Percentiles rank a stretch among this genome's conserved stretches.
Evolutionary conservation across 2,797 vertebrate genomes (phyloP).

Genomic region (Dendrocincla tyrannina): DNA sequence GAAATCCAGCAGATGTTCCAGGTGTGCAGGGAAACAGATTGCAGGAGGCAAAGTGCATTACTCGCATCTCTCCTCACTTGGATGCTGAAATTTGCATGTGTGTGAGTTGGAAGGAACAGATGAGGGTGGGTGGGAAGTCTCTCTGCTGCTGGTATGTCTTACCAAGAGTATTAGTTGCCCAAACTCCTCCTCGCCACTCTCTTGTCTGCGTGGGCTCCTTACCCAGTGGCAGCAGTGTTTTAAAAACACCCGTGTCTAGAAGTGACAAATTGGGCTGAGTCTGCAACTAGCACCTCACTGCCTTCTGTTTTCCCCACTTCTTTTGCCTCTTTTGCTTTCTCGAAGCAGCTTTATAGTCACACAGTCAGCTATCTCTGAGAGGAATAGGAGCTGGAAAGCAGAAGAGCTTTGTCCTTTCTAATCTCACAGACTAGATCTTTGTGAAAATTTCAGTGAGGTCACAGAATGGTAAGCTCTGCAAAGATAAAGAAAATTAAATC

Average conservation of each 20-base stretch:
- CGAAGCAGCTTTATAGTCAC: background rate
- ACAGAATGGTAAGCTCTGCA: background rate
- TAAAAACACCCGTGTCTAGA: rapidly evolving
- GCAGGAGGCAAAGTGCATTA: rapidly evolving
- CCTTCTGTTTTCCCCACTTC: background rate
- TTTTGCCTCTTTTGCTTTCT: background rate
- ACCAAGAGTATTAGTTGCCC: background rate
- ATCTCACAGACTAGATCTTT: background rate
- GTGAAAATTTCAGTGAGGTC: background rate
- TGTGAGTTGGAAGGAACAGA: background rate
- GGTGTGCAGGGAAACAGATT: background rate
- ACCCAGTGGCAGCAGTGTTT: background rate
- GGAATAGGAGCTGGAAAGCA: background rate
- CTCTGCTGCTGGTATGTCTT: background rate
- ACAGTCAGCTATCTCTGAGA: background rate
- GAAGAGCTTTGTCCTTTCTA: background rate
- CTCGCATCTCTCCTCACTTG: background rate
- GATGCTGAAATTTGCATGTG: rapidly evolving
- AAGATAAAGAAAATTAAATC: background rate
- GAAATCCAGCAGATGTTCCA: background rate
- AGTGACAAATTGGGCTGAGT: background rate
- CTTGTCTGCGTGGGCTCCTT: background rate
- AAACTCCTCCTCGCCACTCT: background rate
- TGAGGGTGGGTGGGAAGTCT: rapidly evolving
- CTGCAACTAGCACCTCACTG: background rate